phyloP scores from a whole-genome alignment of 1,140 invertebrate genomes.

The Conopomorpha cramerella region DNA sequence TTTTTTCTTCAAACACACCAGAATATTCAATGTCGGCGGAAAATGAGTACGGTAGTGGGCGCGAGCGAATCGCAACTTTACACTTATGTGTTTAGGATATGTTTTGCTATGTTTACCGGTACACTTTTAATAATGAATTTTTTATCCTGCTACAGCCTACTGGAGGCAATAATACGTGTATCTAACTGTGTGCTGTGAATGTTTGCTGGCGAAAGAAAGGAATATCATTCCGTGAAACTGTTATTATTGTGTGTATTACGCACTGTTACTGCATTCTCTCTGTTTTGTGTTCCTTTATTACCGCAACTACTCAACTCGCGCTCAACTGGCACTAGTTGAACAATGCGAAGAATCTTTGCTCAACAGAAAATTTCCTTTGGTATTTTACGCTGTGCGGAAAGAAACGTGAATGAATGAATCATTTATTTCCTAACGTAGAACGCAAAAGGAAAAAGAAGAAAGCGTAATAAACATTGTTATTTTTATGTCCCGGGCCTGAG shows the following conservation, averaged over 20 bases:
- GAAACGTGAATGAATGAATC: no score
- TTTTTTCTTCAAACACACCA: constrained; percentile 58
- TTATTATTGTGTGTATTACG: constrained; percentile 4
- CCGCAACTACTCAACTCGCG: no score
- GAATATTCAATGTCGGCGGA: constrained; percentile 57
- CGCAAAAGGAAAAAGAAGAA: no score
- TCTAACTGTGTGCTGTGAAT: constrained; percentile 32
- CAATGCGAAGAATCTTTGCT: no score
- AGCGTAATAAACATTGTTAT: no score
- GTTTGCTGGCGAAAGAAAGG: constrained; percentile 28
- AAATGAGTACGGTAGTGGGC: constrained; percentile 48
- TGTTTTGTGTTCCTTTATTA: no score
- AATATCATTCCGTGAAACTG: constrained; percentile 31
- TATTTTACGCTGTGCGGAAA: no score
- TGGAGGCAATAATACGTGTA: constrained; percentile 52
- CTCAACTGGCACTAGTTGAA: no score
- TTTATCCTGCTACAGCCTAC: constrained; percentile 41
- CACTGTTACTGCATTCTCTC: no score
- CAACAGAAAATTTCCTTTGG: no score
- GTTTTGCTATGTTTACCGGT: constrained; percentile 24
- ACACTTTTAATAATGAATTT: constrained; percentile 39
- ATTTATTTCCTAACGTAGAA: no score
- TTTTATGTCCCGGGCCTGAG: no score
- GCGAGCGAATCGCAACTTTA: constrained; percentile 39
- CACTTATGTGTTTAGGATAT: constrained; percentile 41